Evolutionary conservation across 2,888 invertebrate species (phyloP).

Genomic region (Dyspetes luteomarginatus): DNA sequence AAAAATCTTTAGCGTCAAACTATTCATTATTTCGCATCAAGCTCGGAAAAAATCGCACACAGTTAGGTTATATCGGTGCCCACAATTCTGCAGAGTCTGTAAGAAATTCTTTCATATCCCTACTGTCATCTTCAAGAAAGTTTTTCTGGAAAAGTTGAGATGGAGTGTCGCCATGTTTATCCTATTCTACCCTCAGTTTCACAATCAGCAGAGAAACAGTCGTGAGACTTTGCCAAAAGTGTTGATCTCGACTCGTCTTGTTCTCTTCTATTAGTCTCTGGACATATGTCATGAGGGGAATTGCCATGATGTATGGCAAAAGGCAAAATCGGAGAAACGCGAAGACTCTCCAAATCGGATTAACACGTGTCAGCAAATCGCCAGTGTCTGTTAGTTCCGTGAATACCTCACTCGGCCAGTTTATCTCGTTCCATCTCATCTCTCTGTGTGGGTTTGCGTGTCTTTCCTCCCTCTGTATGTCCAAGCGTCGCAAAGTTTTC

Average conservation of each 20-base stretch:
- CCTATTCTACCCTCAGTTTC: too few relatives aligned
- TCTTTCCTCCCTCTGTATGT: background rate
- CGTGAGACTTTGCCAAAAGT: too few relatives aligned
- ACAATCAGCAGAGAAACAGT: too few relatives aligned
- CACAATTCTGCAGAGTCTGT: too few relatives aligned
- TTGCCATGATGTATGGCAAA: background rate
- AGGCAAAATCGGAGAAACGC: background rate
- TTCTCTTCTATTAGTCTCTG: background rate
- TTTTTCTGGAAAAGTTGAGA: too few relatives aligned
- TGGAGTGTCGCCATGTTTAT: too few relatives aligned
- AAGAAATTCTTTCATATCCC: too few relatives aligned
- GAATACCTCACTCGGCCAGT: conserved; percentile 22
- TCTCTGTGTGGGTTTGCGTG: background rate
- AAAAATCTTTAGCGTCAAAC: too few relatives aligned
- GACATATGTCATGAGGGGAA: background rate
- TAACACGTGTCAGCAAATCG: conserved; percentile 46
- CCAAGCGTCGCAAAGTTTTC: conserved; percentile 28
- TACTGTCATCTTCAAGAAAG: too few relatives aligned
- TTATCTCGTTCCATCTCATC: background rate
- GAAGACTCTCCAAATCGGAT: conserved; percentile 34
- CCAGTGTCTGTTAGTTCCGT: conserved; percentile 27
- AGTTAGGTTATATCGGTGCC: too few relatives aligned
- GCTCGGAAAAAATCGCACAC: too few relatives aligned
- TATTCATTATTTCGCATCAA: too few relatives aligned
- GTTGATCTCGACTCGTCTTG: background rate